phyloP scores from a whole-genome alignment of 2,113 vertebrate species.

The Porphyrio hochstetteri region DNA sequence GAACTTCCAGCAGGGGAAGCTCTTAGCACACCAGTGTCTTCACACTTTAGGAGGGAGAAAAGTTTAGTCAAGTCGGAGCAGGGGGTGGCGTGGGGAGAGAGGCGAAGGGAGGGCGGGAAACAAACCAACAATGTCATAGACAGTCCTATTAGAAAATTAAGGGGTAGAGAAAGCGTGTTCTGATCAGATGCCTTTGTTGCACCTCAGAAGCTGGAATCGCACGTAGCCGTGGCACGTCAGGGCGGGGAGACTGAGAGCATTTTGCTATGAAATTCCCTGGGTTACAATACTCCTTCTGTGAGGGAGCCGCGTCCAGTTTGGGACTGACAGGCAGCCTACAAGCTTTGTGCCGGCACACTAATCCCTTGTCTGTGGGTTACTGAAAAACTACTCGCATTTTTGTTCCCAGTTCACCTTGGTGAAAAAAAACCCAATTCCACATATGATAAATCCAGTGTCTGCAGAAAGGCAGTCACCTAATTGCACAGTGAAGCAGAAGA shows the following conservation, averaged over 20 bases:
- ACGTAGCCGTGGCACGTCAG: neutral
- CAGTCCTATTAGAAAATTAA: neutral
- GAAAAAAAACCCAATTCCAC: slow-evolving; percentile 66
- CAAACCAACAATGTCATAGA: neutral
- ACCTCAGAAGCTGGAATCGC: neutral
- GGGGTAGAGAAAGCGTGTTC: neutral
- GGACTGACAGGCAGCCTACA: slow-evolving; percentile 21
- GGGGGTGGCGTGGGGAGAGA: neutral
- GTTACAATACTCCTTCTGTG: slow-evolving; percentile 41
- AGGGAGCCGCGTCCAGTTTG: neutral
- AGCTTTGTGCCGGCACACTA: slow-evolving; percentile 55
- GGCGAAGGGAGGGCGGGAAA: neutral
- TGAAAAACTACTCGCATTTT: slow-evolving; percentile 54
- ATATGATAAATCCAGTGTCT: slow-evolving; percentile 81
- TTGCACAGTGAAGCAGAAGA: slow-evolving; percentile 87
- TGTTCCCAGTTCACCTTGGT: slow-evolving; percentile 76
- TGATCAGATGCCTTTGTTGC: neutral
- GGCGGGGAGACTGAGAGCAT: neutral
- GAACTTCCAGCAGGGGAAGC: slow-evolving; percentile 83
- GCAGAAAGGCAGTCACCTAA: slow-evolving; percentile 85
- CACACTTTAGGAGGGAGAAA: neutral
- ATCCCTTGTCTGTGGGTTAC: slow-evolving; percentile 50
- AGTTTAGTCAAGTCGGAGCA: slow-evolving; percentile 42
- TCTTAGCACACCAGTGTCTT: slow-evolving; percentile 74
- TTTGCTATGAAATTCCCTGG: slow-evolving; percentile 24